Evolutionary conservation across 2,113 vertebrate genomes (phyloP).

Genomic region (Cyanoramphus novaezelandiae): DNA sequence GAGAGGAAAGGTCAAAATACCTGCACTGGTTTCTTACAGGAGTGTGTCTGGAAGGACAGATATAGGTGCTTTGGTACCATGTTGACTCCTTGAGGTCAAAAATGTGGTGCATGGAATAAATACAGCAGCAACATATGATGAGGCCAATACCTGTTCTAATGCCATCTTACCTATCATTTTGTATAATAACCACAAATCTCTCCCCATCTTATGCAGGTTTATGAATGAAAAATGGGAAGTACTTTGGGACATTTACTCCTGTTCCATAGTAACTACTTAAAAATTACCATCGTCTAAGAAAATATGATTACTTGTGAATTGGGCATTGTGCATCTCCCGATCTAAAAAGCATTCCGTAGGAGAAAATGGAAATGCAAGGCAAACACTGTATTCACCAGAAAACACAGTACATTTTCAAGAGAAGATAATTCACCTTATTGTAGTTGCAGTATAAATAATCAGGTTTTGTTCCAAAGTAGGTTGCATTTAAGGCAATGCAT

Average conservation of each 20-base stretch:
- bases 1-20: constrained; percentile 48
- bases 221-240: not conserved
- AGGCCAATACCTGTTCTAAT: not conserved
- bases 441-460: not conserved
- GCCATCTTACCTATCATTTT: not conserved
- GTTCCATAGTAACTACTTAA: not conserved
- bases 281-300: not conserved
- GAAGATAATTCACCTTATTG: not conserved
- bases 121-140: not conserved
- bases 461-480: not conserved
- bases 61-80: not conserved
- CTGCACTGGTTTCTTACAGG: not conserved
- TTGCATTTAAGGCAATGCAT: not conserved
- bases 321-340: not conserved
- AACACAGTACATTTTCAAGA: not conserved
- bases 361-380: not conserved
- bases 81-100: not conserved
- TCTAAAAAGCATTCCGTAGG: not conserved
- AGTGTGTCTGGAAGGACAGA: not conserved
- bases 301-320: not conserved
- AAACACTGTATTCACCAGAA: not conserved
- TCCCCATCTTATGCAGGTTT: not conserved
- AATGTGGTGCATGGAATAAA: not conserved
- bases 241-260: not conserved
- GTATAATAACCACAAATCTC: not conserved